A percentile compares a stretch with the other conserved stretches of the same genome.
These are phyloP conservation scores for Bombus consobrinus DNA, from an alignment of 1,140 invertebrate genomes.

Conservation along the genomic window DNA sequence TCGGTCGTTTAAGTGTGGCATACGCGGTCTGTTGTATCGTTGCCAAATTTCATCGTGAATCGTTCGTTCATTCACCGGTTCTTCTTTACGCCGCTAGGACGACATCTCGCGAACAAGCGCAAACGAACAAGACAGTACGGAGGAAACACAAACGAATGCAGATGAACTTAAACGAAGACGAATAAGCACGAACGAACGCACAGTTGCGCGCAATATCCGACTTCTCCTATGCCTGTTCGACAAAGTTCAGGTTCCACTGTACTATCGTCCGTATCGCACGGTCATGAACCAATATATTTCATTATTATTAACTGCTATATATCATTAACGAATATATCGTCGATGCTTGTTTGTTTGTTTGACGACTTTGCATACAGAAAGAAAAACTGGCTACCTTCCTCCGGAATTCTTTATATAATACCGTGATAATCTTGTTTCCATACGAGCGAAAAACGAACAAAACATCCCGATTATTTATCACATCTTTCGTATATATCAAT, in stretches of 20 bases:
- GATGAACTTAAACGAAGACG: neutral
- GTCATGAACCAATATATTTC: neutral
- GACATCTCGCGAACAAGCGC: neutral
- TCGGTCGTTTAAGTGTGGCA: neutral
- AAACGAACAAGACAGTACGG: too few species aligned
- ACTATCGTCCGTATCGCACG: neutral
- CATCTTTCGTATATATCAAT: too few species aligned
- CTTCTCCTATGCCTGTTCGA: neutral
- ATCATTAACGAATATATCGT: too few species aligned
- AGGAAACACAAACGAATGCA: neutral
- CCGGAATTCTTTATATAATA: too few species aligned
- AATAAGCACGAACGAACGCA: neutral
- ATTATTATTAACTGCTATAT: too few species aligned
- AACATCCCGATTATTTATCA: too few species aligned
- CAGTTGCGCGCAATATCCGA: neutral
- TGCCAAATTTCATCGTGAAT: conserved; percentile 73
- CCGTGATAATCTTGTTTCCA: too few species aligned
- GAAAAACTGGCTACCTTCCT: too few species aligned
- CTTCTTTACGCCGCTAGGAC: neutral
- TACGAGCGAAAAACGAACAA: too few species aligned
- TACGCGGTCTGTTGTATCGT: conserved; percentile 65
- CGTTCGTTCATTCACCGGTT: conserved; percentile 67
- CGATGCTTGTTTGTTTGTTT: neutral
- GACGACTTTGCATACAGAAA: neutral
- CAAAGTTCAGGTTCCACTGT: neutral